Evolutionary conservation across 2,113 vertebrate genomes (phyloP).

Genomic region (Notothenia rossii): DNA sequence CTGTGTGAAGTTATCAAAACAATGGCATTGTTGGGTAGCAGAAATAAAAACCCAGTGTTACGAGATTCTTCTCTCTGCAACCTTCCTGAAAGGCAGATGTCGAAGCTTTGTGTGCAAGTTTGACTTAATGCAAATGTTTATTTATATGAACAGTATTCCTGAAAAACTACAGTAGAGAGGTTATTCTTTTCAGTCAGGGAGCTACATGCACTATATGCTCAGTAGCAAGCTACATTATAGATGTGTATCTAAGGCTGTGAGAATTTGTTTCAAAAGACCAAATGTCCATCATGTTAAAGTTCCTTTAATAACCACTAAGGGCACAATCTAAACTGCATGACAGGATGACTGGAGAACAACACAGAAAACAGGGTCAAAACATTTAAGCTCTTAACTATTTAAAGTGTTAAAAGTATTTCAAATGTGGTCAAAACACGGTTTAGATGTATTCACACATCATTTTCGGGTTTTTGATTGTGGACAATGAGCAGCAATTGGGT

Average conservation of each 20-base stretch:
- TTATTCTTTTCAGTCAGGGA: constrained; percentile 6
- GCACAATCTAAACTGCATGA: not conserved
- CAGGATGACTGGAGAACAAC: not conserved
- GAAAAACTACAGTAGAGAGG: constrained; percentile 6
- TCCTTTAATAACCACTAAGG: not conserved
- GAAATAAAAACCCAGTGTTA: constrained; percentile 24
- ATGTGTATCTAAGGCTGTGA: not conserved
- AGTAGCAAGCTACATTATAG: not conserved
- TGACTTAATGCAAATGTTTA: constrained; percentile 11
- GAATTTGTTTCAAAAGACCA: constrained; percentile 5
- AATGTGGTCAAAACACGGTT: constrained; percentile 8
- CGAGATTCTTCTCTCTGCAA: constrained; percentile 9
- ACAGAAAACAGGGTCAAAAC: not conserved
- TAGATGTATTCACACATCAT: not conserved
- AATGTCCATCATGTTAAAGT: not conserved
- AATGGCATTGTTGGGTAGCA: constrained; percentile 40
- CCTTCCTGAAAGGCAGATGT: not conserved
- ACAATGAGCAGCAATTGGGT: not conserved
- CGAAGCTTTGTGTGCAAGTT: constrained; percentile 10
- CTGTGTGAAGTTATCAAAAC: constrained; percentile 51
- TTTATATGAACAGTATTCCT: constrained; percentile 21
- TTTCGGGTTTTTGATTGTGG: not conserved
- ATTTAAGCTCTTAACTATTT: not conserved
- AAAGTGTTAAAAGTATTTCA: not conserved
- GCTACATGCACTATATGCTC: not conserved